Evolutionary conservation across 2,113 vertebrate genomes (phyloP).

Genomic region (western clawed frog (Xenopus tropicalis)): UCB_Xtro_10.0 CM004447.2:8481501-8482000

Average conservation of each 20-base stretch:
- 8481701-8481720: not conserved
- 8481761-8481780: slow-evolving; percentile 44
- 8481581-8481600: slow-evolving; percentile 62
- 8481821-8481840: slow-evolving; percentile 44
- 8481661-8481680: slow-evolving; percentile 27
- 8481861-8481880: slow-evolving; percentile 36
- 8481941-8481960: slow-evolving; percentile 47
- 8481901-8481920: slow-evolving; percentile 61
- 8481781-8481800: slow-evolving; percentile 49
- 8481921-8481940: slow-evolving; percentile 52
- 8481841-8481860: slow-evolving; percentile 36
- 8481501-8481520: no score
- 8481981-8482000: slow-evolving; percentile 2
- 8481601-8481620: slow-evolving; percentile 55
- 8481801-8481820: slow-evolving; percentile 46
- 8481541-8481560: not conserved
- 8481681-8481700: slow-evolving; percentile 3
- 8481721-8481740: slow-evolving; percentile 49
- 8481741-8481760: slow-evolving; percentile 56
- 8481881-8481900: slow-evolving; percentile 51
- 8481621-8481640: slow-evolving; percentile 13
- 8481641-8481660: slow-evolving; percentile 12
- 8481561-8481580: slow-evolving; percentile 56
- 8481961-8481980: slow-evolving; percentile 35
- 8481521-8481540: not conserved